Percentiles rank a stretch among this genome's conserved stretches.
Evolutionary conservation across 2,113 vertebrate species (phyloP).

Genomic region (Xyrauchen texanus): DNA sequence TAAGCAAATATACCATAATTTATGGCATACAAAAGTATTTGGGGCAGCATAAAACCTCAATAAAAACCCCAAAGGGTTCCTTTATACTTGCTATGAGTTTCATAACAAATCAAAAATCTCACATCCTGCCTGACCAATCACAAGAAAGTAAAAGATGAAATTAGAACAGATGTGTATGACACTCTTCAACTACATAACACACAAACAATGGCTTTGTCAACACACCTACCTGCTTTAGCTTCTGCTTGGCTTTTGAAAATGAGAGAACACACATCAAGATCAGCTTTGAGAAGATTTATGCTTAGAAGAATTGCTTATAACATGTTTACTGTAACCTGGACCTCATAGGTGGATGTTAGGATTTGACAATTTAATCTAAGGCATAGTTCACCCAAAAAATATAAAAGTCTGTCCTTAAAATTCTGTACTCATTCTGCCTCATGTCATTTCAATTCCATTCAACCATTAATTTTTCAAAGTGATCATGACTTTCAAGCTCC

Average conservation of each 20-base stretch:
- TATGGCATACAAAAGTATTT: no score
- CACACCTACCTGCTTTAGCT: conserved; percentile 92
- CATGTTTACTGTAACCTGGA: background rate
- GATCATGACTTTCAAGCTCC: no score
- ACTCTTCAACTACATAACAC: background rate
- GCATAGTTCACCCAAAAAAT: no score
- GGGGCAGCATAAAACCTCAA: no score
- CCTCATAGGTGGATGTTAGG: background rate
- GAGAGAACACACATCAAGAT: conserved; percentile 71
- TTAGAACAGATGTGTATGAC: no score
- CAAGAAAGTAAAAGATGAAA: no score
- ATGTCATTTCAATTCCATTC: no score
- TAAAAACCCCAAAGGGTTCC: no score
- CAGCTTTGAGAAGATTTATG: conserved; percentile 18
- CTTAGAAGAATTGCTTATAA: background rate
- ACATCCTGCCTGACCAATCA: background rate
- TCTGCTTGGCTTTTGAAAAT: conserved; percentile 92
- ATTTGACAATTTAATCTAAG: background rate
- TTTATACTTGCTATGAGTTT: no score
- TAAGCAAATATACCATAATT: no score
- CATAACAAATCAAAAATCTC: background rate
- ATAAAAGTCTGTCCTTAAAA: background rate
- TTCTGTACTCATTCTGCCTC: no score
- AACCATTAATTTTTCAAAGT: no score
- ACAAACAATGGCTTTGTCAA: background rate